Base-by-base conservation (phyloP, 1,140 invertebrate genomes). In the Elysia chlorotica region DNA sequence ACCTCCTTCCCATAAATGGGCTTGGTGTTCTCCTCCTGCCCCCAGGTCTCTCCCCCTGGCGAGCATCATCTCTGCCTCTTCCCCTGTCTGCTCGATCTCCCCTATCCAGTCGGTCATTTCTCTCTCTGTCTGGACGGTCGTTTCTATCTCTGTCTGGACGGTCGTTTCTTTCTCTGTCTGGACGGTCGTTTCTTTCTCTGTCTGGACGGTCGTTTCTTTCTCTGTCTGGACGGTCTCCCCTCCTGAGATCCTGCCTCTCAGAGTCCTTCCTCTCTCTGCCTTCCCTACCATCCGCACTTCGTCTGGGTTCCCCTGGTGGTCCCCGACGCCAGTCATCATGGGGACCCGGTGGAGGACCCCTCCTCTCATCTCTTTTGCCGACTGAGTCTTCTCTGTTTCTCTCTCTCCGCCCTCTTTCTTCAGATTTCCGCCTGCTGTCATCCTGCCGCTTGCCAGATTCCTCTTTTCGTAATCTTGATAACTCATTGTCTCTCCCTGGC, bases 231-330 rank as follows among this genome's bases (percentile, higher is more conserved):
- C n/a, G n/a, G n/a, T n/a, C n/a, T n/a, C n/a, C n/a, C n/a, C n/a
- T n/a, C n/a, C n/a, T n/a, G n/a, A n/a, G n/a, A n/a, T n/a, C n/a
- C n/a, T n/a, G n/a, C n/a, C n/a, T n/a, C n/a, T n/a, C n/a, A n/a
- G n/a, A n/a, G 2, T 62, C 73, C 70, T 66, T 71, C 70, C 72
- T 65, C 68, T 72, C 57, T 75, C 76, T 74, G 71, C 57, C 74
- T 67, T 76, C 71, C 75, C 71, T 76, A 63, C 63, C 36, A 76
- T 73, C 23, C 77, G 80, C 71, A 75, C 75, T 69, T 79, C 71
- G 68, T 81, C 77, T 53, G 78, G 77, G 65, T 76, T 75, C 76
- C 78, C 48, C 59, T 68, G 33, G 41, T 19, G 54, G 31, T 37
- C 37, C 2, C 70, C 68, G 6, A 69, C 73, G 37, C 59, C 76